These are phyloP conservation scores for Homalodisca vitripennis DNA, from an alignment of 1,140 invertebrate species.

Conservation along the genomic window DNA sequence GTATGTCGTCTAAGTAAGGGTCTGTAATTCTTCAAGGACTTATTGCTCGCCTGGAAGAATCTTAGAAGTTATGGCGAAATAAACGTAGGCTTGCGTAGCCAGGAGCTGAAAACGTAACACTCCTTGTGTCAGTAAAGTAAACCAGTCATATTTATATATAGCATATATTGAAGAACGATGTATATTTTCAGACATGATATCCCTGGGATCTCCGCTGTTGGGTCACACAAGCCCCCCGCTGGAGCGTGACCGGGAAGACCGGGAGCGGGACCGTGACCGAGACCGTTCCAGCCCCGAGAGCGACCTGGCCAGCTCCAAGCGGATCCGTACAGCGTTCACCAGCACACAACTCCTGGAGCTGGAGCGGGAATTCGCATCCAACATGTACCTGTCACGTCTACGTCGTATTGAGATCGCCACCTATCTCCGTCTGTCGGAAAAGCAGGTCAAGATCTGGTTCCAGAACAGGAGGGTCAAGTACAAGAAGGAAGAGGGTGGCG, in stretches of 20 bases:
- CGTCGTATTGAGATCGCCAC: constrained; percentile 98
- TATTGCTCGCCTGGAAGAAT: no score
- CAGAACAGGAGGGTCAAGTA: constrained; percentile 98
- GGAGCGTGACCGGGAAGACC: background rate
- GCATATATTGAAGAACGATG: no score
- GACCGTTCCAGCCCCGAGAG: constrained; percentile 55
- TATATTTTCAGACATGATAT: no score
- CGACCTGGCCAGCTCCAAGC: constrained; percentile 64
- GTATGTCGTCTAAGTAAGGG: no score
- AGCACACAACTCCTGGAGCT: constrained; percentile 96
- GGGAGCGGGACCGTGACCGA: constrained; percentile 8
- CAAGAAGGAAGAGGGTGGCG: constrained; percentile 75
- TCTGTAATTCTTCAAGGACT: no score
- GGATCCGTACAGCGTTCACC: constrained; percentile 78
- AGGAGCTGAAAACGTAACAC: no score
- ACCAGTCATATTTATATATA: no score
- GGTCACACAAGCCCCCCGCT: background rate
- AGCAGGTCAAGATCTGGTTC: constrained; percentile 95
- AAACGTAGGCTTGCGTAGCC: no score
- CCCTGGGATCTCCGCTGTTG: constrained; percentile 5
- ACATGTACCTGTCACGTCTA: constrained; percentile 96
- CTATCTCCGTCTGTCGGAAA: constrained; percentile 91
- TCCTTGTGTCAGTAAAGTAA: no score
- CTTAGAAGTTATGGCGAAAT: no score
- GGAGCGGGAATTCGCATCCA: constrained; percentile 99